phyloP scores from a whole-genome alignment of 2,113 vertebrate species.

The Pseudopipra pipra region DNA sequence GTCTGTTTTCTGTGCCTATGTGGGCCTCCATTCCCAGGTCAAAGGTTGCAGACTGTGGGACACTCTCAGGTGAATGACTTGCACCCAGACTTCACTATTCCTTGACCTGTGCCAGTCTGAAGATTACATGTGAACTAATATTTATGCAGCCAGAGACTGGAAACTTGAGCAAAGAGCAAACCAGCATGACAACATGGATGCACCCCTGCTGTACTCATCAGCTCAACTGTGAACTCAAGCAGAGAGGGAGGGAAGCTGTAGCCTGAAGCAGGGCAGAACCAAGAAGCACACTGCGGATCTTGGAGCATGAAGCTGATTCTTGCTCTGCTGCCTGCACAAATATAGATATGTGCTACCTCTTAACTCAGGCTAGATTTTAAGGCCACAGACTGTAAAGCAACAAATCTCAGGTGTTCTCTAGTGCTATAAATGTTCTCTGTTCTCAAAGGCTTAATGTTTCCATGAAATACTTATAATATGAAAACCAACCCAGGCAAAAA shows the following conservation, averaged over 20 bases:
- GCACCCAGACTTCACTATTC: background rate
- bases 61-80: fast-evolving
- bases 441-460: background rate
- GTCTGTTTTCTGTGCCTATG: background rate
- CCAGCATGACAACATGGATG: fast-evolving
- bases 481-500: background rate
- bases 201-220: background rate
- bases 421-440: background rate
- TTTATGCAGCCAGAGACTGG: background rate
- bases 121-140: background rate
- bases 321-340: background rate
- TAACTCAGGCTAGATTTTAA: background rate
- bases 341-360: background rate
- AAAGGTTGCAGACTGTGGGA: background rate
- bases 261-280: background rate
- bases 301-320: background rate
- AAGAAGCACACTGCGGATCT: background rate
- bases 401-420: background rate
- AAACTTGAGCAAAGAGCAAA: background rate
- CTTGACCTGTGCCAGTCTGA: background rate
- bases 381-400: background rate
- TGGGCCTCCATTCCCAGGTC: background rate
- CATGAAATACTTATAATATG: background rate
- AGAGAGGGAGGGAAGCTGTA: background rate
- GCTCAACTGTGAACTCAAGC: background rate